A percentile compares a stretch with the other conserved stretches of the same genome.
Conservation (phyloP, 2,888 invertebrate genomes). For the Escarpia spicata region DNA sequence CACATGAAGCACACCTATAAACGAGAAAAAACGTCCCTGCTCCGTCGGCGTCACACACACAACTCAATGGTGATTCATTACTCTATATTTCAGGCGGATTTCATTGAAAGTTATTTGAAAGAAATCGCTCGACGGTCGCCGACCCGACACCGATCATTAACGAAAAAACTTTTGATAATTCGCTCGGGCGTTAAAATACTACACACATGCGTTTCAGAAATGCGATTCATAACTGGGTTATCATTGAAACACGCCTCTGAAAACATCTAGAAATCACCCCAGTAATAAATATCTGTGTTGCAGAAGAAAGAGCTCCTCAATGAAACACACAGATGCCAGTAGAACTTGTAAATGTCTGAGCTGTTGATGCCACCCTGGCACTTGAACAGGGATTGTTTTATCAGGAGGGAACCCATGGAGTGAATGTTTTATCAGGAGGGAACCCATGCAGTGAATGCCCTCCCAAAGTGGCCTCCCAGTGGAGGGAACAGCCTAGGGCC, state of each 20-base stretch:
- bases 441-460: no score
- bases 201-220: neutral
- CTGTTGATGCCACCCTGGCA: neutral
- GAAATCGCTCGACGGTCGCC: neutral
- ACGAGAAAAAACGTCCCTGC: neutral
- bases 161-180: neutral
- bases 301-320: neutral
- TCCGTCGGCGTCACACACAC: neutral
- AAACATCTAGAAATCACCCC: neutral
- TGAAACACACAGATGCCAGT: neutral
- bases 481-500: neutral
- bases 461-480: no score
- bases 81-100: neutral
- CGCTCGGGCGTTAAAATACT: neutral
- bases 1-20: neutral
- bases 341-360: neutral
- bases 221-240: neutral
- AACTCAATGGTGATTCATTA: neutral
- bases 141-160: neutral
- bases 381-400: neutral
- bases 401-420: no score
- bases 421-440: no score
- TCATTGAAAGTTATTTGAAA: slow-evolving; percentile 12
- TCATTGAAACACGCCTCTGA: neutral
- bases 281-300: neutral